Evolutionary conservation across 2,888 invertebrate genomes (phyloP), one percentile per base, ranked within the genome.

Genomic region (Drosophila fungiperda): DNA sequence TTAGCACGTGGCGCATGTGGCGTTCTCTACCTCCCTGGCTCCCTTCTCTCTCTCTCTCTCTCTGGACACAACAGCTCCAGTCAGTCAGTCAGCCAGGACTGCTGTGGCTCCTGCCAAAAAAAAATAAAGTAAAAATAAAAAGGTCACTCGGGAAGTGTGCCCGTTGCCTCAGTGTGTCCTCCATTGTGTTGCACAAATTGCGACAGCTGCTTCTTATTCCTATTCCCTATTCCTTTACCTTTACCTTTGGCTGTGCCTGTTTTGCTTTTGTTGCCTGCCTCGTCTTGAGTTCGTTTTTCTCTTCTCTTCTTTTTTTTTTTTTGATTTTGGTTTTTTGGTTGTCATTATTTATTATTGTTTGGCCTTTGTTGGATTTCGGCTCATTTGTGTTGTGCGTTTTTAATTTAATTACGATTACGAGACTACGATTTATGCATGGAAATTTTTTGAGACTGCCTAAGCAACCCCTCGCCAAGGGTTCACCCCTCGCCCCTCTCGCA

Each of bases 1-100:
- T 89, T 89, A 85, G 85, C 85, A 85, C 85, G 85, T 85, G 85
- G 85, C 85, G 84, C 84, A 89, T 84, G 83, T 87, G 83, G 87
- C 83, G 87, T 83, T 73, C 73, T 49, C 60, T 57, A 23, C 53
- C 23, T 36, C 11, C 4, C 7, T 73, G 71, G 33, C 48, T 32
- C 9, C 20, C 20, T 11, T 6, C 7, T n/a, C n/a, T 26, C 17
- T 5, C 20, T 15, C 4, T 20, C 35, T 20, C 35, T 48, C 26
- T 53, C 35, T 52, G 68, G 61, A 40, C 42, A 57, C 53, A 62
- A 53, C 49, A 60, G 76, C 42, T 59, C 69, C 79, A 72, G 65
- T 29, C 45, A 20, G 20, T 12, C 45, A 20, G 20, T 12, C 36
- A 36, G 36, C 17, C 40, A n/a, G 68, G 68, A 69, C 57, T 57